Conservation (phyloP, 2,888 invertebrate genomes). For the Pelosia muscerda region DNA sequence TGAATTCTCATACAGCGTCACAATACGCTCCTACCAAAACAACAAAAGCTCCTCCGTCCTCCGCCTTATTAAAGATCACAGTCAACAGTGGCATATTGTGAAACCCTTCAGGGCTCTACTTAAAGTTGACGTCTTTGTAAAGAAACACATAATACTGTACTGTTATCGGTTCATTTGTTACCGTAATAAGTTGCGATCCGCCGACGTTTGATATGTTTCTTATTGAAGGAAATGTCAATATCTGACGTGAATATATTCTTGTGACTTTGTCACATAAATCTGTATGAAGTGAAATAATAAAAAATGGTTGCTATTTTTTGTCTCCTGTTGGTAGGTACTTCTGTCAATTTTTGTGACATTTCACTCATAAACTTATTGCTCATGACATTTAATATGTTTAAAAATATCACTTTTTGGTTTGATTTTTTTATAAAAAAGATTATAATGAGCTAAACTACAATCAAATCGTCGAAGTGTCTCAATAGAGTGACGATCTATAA, state of each 20-base stretch:
- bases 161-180: constrained; percentile 73
- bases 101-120: constrained; percentile 52
- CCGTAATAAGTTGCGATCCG: constrained; percentile 74
- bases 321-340: constrained; percentile 12
- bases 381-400: constrained; percentile 35
- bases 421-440: too few relatives aligned
- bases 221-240: constrained; percentile 66
- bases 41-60: constrained; percentile 50
- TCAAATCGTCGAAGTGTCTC: neutral
- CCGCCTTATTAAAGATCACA: constrained; percentile 33
- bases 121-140: constrained; percentile 54
- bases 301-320: constrained; percentile 20
- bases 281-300: constrained; percentile 32
- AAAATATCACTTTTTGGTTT: constrained; percentile 31
- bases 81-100: constrained; percentile 37
- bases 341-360: constrained; percentile 33
- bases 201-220: constrained; percentile 67
- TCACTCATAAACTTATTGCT: constrained; percentile 25
- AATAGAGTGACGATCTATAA: neutral
- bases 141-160: constrained; percentile 64
- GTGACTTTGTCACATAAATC: constrained; percentile 36
- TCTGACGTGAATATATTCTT: constrained; percentile 46
- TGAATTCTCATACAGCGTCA: constrained; percentile 67
- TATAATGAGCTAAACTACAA: constrained; percentile 6
- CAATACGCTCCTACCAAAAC: constrained; percentile 50